phyloP scores from a whole-genome alignment of 1,140 invertebrate genomes.

The Micrasema minimum region DNA sequence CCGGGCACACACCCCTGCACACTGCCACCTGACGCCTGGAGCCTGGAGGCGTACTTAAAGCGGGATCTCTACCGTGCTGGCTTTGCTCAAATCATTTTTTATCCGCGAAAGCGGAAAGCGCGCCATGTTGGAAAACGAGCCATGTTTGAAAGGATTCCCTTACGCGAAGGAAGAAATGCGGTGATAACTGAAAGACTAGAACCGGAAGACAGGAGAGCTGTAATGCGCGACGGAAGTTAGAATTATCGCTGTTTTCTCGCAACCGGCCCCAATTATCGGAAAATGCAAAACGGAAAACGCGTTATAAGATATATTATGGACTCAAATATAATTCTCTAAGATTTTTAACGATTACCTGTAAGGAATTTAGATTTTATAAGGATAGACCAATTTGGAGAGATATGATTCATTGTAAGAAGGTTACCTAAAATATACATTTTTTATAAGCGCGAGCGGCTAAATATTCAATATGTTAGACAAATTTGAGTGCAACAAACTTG shows the following conservation, averaged over 20 bases:
- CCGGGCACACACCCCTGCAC: too few species aligned
- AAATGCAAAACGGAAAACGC: conserved; percentile 17
- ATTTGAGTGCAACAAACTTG: neutral
- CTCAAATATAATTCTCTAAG: conserved; percentile 40
- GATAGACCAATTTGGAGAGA: conserved; percentile 35
- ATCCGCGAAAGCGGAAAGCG: conserved; percentile 5
- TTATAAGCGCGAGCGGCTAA: neutral
- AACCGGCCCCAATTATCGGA: too few species aligned
- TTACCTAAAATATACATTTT: neutral
- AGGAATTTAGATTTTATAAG: conserved; percentile 34
- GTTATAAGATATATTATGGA: conserved; percentile 23
- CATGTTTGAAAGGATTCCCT: conserved; percentile 20
- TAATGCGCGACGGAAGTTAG: neutral
- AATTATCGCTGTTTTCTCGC: neutral
- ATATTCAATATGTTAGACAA: neutral
- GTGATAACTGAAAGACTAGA: conserved; percentile 34
- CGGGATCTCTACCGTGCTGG: too few species aligned
- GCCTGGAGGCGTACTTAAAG: too few species aligned
- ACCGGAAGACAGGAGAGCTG: conserved; percentile 10
- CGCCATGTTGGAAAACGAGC: conserved; percentile 2
- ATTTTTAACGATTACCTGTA: conserved; percentile 39
- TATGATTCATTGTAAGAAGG: neutral
- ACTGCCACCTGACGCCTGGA: too few species aligned
- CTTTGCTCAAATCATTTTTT: conserved; percentile 27
- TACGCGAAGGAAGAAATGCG: neutral